A percentile compares a stretch with the other conserved stretches of the same genome.
Evolutionary conservation across 2,113 vertebrate species (phyloP).

Genomic region (Hippocampus barbouri): DNA sequence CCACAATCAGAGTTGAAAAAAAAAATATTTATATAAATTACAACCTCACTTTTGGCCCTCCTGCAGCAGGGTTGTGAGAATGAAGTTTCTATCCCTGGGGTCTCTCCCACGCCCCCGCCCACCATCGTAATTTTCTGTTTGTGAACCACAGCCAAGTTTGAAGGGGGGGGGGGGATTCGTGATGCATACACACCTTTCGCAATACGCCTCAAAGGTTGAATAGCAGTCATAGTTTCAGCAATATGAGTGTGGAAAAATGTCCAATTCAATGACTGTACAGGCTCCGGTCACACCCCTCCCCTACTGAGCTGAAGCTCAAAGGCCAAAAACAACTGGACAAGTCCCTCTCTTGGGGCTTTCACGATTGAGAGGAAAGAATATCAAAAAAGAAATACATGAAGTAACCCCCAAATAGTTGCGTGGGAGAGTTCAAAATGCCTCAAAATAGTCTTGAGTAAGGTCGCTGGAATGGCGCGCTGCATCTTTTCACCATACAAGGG

Average conservation of each 20-base stretch:
- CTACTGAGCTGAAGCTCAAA: constrained; percentile 23
- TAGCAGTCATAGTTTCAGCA: constrained; percentile 27
- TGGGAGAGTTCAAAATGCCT: constrained; percentile 74
- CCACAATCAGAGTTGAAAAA: constrained; percentile 3
- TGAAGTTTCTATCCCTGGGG: constrained; percentile 32
- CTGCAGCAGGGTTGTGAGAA: constrained; percentile 49
- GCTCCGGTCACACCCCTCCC: constrained; percentile 34
- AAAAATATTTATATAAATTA: constrained; percentile 33
- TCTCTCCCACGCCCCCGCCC: constrained; percentile 46
- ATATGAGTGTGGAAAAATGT: constrained; percentile 22
- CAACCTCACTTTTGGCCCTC: constrained; percentile 38
- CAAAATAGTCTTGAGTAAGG: constrained; percentile 69
- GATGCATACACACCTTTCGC: constrained; percentile 30
- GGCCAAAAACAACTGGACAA: constrained; percentile 68
- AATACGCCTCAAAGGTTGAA: constrained; percentile 12
- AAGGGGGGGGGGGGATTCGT: neutral
- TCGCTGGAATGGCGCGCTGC: constrained; percentile 68
- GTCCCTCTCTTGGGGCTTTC: constrained; percentile 65
- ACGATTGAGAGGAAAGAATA: constrained; percentile 63
- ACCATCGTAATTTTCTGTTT: constrained; percentile 13
- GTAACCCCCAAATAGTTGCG: constrained; percentile 70
- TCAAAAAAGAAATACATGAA: constrained; percentile 76
- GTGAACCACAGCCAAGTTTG: constrained; percentile 33
- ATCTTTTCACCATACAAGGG: constrained; percentile 75
- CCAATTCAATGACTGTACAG: constrained; percentile 40